A percentile compares a stretch with the other conserved stretches of the same genome.
Evolutionary conservation across 2,797 vertebrate species (phyloP).

Genomic region (Cottoperca gobio): DNA sequence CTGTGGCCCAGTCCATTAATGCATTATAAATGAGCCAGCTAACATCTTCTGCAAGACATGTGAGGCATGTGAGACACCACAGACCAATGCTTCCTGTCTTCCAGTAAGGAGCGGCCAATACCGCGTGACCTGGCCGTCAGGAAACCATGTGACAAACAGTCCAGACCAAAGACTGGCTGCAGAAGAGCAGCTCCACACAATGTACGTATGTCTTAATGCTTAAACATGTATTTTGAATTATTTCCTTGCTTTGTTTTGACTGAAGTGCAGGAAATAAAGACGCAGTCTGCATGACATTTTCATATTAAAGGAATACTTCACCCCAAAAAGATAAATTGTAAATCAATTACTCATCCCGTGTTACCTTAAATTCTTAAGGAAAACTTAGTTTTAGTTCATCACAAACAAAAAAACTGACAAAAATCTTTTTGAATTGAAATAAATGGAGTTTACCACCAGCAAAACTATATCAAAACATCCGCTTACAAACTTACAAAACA

Average conservation of each 20-base stretch:
- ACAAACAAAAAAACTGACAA: no score
- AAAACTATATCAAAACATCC: no score
- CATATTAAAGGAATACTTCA: neutral
- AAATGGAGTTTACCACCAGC: no score
- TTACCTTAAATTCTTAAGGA: no score
- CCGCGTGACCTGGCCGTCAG: constrained; percentile 69
- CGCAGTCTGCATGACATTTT: constrained; percentile 1
- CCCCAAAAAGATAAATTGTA: no score
- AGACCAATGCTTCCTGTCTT: constrained; percentile 78
- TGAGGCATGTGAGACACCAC: constrained; percentile 75
- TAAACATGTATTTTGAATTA: constrained; percentile 4
- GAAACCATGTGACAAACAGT: constrained; percentile 76
- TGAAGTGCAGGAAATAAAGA: constrained; percentile 11
- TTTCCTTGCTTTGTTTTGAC: constrained; percentile 2
- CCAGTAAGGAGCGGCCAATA: constrained; percentile 73
- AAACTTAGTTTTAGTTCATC: no score
- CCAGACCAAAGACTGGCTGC: constrained; percentile 38
- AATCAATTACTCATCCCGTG: no score
- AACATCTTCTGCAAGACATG: constrained; percentile 72
- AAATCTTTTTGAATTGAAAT: no score
- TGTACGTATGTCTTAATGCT: neutral
- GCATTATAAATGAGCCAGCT: constrained; percentile 78
- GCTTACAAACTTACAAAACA: no score
- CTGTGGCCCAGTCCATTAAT: constrained; percentile 76
- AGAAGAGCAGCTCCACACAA: constrained; percentile 5